Evolutionary conservation across 2,113 vertebrate species (phyloP).

Genomic region (Pseudopipra pipra): DNA sequence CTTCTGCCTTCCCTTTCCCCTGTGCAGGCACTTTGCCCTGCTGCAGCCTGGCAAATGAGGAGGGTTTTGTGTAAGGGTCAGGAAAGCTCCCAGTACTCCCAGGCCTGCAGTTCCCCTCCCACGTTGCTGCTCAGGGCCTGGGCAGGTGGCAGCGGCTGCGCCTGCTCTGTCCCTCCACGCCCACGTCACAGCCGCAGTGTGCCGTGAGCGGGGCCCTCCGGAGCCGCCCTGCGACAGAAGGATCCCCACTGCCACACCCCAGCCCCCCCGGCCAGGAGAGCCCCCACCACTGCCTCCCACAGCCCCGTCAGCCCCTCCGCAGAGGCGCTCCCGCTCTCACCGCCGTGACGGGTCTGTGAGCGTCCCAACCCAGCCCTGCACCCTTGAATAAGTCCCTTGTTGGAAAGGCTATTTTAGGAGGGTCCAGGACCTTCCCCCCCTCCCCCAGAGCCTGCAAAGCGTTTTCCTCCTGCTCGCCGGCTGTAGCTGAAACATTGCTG

Average conservation of each 20-base stretch:
- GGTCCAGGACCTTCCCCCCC: neutral
- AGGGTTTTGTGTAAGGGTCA: neutral
- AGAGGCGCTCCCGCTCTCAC: neutral
- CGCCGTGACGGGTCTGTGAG: neutral
- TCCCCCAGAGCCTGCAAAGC: neutral
- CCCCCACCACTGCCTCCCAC: neutral
- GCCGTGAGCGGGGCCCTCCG: neutral
- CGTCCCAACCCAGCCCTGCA: neutral
- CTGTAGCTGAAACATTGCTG: conserved; percentile 40
- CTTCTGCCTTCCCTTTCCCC: neutral
- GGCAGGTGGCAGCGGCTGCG: conserved; percentile 14
- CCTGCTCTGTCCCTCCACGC: neutral
- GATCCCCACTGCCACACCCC: neutral
- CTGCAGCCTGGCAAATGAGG: neutral
- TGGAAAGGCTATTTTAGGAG: conserved; percentile 14
- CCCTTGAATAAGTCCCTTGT: conserved; percentile 63
- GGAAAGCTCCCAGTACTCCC: neutral
- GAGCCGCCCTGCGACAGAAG: neutral
- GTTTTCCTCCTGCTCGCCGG: neutral
- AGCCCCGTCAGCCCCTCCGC: fast-evolving
- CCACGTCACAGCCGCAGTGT: neutral
- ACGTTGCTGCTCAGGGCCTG: neutral
- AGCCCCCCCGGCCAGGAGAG: neutral
- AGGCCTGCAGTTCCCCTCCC: neutral
- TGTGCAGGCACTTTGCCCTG: fast-evolving